phyloP scores from a whole-genome alignment of 2,113 vertebrate species.

The Malaclemys terrapin region DNA sequence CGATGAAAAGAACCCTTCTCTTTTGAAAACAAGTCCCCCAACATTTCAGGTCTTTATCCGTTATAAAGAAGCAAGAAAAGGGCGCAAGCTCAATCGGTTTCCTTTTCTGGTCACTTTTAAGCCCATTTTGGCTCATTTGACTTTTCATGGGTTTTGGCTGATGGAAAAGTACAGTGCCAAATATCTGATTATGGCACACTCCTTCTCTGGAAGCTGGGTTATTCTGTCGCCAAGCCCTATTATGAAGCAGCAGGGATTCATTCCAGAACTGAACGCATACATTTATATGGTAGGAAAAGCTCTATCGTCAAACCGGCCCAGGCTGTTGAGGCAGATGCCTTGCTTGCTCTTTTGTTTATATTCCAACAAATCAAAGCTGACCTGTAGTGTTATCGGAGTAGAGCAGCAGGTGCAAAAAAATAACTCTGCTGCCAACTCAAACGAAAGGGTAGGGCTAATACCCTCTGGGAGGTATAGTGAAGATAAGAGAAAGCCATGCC shows the following conservation, averaged over 20 bases:
- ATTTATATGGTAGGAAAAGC: conserved; percentile 73
- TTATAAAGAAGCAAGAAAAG: not conserved
- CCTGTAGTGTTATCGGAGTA: conserved; percentile 80
- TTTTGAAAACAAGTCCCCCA: not conserved
- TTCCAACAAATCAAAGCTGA: conserved; percentile 84
- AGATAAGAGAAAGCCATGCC: conserved; percentile 82
- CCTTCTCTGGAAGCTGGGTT: not conserved
- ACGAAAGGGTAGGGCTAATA: conserved; percentile 79
- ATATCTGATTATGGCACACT: not conserved
- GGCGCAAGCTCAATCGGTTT: not conserved
- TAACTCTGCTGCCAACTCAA: conserved; percentile 83
- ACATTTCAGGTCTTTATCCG: not conserved
- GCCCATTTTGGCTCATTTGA: not conserved
- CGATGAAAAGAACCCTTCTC: not conserved
- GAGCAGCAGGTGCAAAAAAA: conserved; percentile 86
- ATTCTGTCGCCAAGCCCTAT: conserved; percentile 2
- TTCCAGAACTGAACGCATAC: conserved; percentile 40
- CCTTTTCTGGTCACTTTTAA: not conserved
- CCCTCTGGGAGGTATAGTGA: conserved; percentile 80
- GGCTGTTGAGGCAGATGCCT: conserved; percentile 83
- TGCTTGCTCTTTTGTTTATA: conserved; percentile 86
- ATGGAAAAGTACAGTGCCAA: conserved; percentile 66
- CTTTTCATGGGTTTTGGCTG: conserved; percentile 20
- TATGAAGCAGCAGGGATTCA: conserved; percentile 37
- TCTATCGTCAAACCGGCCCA: conserved; percentile 66